Evolutionary conservation across 2,888 invertebrate genomes (phyloP).

Genomic region (Athalia cordata): DNA sequence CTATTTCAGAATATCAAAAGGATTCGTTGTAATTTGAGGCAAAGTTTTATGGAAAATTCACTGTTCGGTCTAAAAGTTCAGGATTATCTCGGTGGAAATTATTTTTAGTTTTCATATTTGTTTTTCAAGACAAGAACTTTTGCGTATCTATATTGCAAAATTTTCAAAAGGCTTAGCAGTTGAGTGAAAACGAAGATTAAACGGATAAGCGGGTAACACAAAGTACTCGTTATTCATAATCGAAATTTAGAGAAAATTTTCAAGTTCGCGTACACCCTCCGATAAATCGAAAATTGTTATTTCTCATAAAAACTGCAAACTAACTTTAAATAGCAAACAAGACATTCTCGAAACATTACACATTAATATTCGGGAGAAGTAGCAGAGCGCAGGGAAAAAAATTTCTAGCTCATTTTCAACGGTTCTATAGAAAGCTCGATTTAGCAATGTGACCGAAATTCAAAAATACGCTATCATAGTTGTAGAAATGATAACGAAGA

Average conservation of each 20-base stretch:
- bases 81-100: neutral
- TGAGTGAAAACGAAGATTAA: neutral
- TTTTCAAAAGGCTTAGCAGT: neutral
- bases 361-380: neutral
- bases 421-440: no score
- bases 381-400: neutral
- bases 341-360: neutral
- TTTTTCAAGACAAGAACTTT: no score
- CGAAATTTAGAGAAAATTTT: slow-evolving; percentile 7
- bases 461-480: neutral
- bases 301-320: slow-evolving; percentile 11
- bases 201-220: neutral
- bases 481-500: neutral
- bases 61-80: neutral
- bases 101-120: no score
- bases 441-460: no score
- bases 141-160: neutral
- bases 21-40: no score
- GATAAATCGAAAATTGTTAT: slow-evolving; percentile 9
- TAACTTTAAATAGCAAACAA: neutral
- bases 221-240: neutral
- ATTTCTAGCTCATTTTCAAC: neutral
- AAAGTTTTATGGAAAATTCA: no score
- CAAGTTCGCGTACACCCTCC: neutral
- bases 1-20: neutral